Conservation (phyloP, 2,888 invertebrate genomes). For the Clitarchus hookeri region DNA sequence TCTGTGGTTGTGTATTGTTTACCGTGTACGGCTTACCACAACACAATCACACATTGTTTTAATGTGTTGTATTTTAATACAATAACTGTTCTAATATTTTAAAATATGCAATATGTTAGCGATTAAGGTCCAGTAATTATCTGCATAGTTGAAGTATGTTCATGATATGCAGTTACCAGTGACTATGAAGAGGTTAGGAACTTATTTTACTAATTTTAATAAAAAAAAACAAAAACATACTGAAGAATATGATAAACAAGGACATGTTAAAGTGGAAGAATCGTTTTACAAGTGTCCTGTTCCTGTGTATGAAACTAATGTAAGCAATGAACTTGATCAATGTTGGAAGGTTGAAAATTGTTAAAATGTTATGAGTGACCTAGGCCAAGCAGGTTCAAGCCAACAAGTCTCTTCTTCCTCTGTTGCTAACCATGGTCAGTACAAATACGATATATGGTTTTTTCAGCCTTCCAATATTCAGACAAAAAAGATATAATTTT, state of each 20-base stretch:
- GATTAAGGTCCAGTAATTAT: no score
- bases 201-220: background rate
- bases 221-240: background rate
- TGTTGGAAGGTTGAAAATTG: background rate
- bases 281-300: background rate
- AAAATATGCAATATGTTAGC: no score
- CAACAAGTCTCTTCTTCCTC: background rate
- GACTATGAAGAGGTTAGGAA: conserved; percentile 21
- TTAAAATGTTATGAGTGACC: background rate
- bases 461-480: background rate
- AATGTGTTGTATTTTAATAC: background rate
- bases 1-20: background rate
- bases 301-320: conserved; percentile 3
- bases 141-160: background rate
- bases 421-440: background rate
- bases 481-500: background rate
- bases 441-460: conserved; percentile 16
- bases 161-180: background rate
- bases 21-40: background rate
- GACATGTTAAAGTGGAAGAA: background rate
- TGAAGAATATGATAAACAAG: background rate
- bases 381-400: conserved; percentile 6
- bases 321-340: background rate
- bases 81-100: no score
- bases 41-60: background rate